These are phyloP conservation scores for Haliaeetus leucogaster DNA, from an alignment of 2,113 vertebrate genomes.

Conservation along the genomic window DNA sequence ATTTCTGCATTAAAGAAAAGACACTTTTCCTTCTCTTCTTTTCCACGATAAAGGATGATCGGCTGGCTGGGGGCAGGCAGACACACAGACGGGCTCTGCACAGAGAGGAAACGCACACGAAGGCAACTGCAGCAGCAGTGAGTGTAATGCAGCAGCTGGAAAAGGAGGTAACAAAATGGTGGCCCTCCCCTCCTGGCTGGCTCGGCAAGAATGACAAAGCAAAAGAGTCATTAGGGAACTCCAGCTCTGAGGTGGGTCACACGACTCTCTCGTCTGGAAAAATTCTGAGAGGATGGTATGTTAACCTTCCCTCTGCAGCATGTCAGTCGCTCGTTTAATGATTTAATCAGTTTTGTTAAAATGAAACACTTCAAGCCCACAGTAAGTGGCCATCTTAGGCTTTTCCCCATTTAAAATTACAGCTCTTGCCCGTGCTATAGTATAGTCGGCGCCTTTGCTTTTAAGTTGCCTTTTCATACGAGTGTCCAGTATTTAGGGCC, in stretches of 20 bases:
- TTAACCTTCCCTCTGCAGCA: neutral
- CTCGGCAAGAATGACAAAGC: neutral
- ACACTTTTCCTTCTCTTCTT: neutral
- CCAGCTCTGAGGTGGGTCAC: neutral
- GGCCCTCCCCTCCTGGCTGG: neutral
- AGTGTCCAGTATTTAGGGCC: neutral
- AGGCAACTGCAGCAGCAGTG: neutral
- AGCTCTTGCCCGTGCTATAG: neutral
- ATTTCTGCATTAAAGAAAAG: neutral
- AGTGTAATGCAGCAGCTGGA: accelerated
- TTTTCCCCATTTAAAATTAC: neutral
- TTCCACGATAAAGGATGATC: neutral
- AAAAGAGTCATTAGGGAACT: neutral
- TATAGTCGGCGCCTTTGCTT: neutral
- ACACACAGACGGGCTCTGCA: neutral
- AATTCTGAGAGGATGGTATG: neutral
- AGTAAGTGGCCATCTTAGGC: neutral
- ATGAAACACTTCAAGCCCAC: neutral
- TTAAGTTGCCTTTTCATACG: neutral
- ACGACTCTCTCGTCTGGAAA: neutral
- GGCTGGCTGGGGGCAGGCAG: neutral
- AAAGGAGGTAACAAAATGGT: neutral
- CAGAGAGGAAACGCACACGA: accelerated
- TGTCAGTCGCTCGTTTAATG: neutral
- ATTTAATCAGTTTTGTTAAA: neutral